Evolutionary conservation across 2,113 vertebrate species (phyloP), one percentile per base, ranked within the genome.

Genomic region (Nothocercus julius): DNA sequence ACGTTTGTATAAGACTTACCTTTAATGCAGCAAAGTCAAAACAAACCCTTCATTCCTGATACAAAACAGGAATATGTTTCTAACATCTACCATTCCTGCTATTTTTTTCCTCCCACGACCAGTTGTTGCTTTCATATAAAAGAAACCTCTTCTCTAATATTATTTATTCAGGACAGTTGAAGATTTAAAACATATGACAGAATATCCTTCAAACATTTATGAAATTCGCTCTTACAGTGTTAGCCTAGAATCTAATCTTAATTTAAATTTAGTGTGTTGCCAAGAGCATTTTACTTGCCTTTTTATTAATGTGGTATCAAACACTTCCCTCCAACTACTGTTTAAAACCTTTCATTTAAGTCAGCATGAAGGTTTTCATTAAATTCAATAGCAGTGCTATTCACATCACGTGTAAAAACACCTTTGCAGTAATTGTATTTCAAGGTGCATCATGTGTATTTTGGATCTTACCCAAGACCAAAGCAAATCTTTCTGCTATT

Each of bases 261-360:
- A 25, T n/a, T 77, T 68, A 91, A 82, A 63, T 32, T 68, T 15
- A 67, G 38, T 11, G 13, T 58, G 32, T 30, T 68, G 53, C 61
- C 73, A 87, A 90, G 89, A 85, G 32, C 56, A 61, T 86, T 95
- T 84, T 90, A 30, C 76, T 84, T 93, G 85, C 56, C 40, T 91
- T 88, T 63, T 93, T 17, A 64, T 80, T 91, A 92, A 79, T 22
- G 40, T 77, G 34, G 24, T 70, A 75, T 21, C 64, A 86, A 90
- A 81, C 56, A 85, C 51, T 95, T 74, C n/a, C 59, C 24, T 62
- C 45, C 38, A 90, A 64, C 58, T 64, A 79, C 56, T 53, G 22
- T 27, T 40, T n/a, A 84, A 87, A 93, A 95, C 70, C 34, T 91
- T 49, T 53, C 17, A 87, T 76, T 90, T 70, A 82, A 81, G 58